Evolutionary conservation across 2,113 vertebrate species (phyloP).

Genomic region (Calcarius ornatus): DNA sequence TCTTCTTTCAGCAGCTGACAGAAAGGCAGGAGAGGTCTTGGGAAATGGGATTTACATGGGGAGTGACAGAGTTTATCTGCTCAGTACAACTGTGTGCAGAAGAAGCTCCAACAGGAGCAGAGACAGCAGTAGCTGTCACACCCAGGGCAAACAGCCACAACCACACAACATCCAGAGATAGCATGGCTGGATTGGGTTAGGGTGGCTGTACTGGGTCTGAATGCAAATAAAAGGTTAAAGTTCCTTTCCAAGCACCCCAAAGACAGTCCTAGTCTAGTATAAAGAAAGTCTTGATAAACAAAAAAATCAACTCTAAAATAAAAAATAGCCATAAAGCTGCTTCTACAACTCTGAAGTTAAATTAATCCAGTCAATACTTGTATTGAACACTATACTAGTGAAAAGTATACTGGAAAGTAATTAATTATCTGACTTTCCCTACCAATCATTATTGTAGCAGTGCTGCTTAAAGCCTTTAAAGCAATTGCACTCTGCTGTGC

Average conservation of each 20-base stretch:
- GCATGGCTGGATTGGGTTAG: not conserved
- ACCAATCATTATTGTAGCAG: not conserved
- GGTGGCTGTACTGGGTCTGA: not conserved
- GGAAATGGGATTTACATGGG: not conserved
- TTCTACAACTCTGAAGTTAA: not conserved
- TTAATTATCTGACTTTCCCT: not conserved
- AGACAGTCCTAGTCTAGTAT: not conserved
- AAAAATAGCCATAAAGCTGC: not conserved
- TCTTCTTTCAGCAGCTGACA: not conserved
- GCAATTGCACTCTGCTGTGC: not conserved
- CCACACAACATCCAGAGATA: not conserved
- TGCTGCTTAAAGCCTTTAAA: not conserved
- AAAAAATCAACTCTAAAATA: not conserved
- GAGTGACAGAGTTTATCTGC: not conserved
- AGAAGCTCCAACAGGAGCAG: not conserved
- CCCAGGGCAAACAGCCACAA: accelerated
- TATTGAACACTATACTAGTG: not conserved
- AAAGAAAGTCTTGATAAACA: not conserved
- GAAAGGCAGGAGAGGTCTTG: not conserved
- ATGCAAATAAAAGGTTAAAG: not conserved
- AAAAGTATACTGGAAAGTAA: not conserved
- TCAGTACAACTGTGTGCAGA: accelerated
- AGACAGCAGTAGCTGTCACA: not conserved
- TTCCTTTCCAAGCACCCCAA: not conserved
- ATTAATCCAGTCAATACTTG: not conserved